These are phyloP conservation scores for Oriolus oriolus DNA, from an alignment of 2,113 vertebrate genomes.

Conservation along the genomic window DNA sequence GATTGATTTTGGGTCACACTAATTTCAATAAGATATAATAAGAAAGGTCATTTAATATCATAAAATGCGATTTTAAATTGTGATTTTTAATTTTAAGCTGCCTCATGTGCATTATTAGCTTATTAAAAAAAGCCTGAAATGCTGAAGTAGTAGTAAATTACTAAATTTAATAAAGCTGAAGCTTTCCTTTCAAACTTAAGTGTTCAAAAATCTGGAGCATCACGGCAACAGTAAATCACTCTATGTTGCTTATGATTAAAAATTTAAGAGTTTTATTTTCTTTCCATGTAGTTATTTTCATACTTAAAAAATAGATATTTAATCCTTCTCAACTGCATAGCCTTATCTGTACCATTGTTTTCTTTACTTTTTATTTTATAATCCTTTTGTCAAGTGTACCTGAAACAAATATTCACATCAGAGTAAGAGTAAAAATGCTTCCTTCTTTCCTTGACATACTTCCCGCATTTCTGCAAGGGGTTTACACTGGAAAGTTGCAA, in stretches of 20 bases:
- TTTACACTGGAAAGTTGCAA: not conserved
- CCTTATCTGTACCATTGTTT: not conserved
- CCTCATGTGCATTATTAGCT: conserved; percentile 29
- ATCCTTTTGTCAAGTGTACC: not conserved
- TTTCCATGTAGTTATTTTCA: not conserved
- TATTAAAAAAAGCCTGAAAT: conserved; percentile 31
- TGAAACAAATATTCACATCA: not conserved
- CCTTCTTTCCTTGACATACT: not conserved
- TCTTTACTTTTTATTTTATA: not conserved
- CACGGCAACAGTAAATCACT: not conserved
- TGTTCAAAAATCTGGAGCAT: conserved; percentile 21
- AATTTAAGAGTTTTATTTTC: not conserved
- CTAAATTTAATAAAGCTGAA: conserved; percentile 3
- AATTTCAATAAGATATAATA: conserved; percentile 42
- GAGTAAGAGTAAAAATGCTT: not conserved
- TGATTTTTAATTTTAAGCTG: not conserved
- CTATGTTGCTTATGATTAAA: not conserved
- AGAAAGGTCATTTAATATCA: conserved; percentile 45
- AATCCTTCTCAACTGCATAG: not conserved
- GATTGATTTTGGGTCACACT: conserved; percentile 11
- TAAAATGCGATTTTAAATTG: conserved; percentile 39
- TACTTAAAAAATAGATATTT: not conserved
- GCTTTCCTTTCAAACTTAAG: not conserved
- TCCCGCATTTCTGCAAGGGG: not conserved
- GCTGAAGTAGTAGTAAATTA: conserved; percentile 51